Evolutionary conservation across 2,113 vertebrate genomes (phyloP), one percentile per base, ranked within the genome.

Genomic region (Corythaixoides concolor): DNA sequence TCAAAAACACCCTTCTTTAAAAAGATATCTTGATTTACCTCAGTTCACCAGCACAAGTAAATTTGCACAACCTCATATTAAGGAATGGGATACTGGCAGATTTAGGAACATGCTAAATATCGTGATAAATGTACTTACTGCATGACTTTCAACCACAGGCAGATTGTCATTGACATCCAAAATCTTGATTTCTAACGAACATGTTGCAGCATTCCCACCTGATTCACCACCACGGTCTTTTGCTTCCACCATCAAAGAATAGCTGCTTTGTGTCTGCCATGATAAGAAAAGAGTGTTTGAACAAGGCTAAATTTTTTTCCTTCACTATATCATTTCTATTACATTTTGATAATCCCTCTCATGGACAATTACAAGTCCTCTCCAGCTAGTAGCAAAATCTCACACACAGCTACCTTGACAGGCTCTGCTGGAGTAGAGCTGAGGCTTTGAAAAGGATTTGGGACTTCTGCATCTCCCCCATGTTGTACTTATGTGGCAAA

Each of bases 141-240:
- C 1, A 33, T 2, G 16, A 30, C 88, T 88, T 96, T 98, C 95
- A 49, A 98, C 62, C 17, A 94, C n/a, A 39, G 98, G 98, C 28
- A 98, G 35, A 15, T 98, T 98, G 95, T 98, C 98, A 89, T 98
- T 98, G 63, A 98, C 98, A 93, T 98, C 98, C 96, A 98, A 77
- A 95, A 98, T 97, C 47, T 79, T 98, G 95, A 98, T 97, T 95
- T 98, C 96, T 82, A 98, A 63, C 76, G 97, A 95, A 59, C 98
- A 97, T 3, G 93, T 97, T 32, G 94, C 93, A 53, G 88, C 82
- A 12, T 97, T 97, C 10, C 98, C 97, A 21, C 33, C 78, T 52
- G 7, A 0, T 56, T 80, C 59, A 79, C 97, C 98, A 90, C 85
- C 77, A 41, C 84, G 83, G 18, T 98, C 98, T 92, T 84, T 98